Base-by-base conservation (phyloP, 2,797 vertebrate genomes). In the Catamblyrhynchus diadema region DNA sequence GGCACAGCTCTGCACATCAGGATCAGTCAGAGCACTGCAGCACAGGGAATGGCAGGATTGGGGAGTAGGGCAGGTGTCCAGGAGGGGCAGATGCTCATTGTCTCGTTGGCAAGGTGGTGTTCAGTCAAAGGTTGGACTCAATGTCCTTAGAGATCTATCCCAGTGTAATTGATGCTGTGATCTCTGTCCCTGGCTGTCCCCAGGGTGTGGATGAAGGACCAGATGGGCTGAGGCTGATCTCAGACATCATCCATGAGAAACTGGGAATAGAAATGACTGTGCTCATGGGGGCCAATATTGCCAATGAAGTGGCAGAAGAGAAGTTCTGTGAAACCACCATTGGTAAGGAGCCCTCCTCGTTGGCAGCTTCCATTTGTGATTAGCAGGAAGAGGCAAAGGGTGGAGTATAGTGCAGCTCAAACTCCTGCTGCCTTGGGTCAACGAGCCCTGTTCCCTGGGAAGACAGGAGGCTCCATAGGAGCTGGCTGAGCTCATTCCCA, bases 271-370 rank as follows among this genome's bases (percentile, higher is more conserved):
- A 98, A n/a, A 98, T 99, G 98, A 98, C 97, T 0, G 99, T 99
- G 88, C 98, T 99, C 70, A 99, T 99, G 99, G 99, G 99, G 42
- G 99, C 99, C 81, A 99, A 99, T 97, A 98, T 99, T 42, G 99
- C 99, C 94, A 99, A 89, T 12, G 99, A 99, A 93, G 99, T 99
- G 42, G 99, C 99, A 17, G 99, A 98, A 1, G 99, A 98, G 96
- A 99, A 99, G 97, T 99, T 99, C 98, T 99, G 99, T 65, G 99
- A 99, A 96, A 99, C 99, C 17, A 99, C 99, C 50, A 99, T 99
- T 0, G 99, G 99, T 99, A 98, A 94, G 95, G 62, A 95, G 9
- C 69, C 70, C 57, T 19, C 51, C 80, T 88, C 22, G 0, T 61
- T 17, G 50, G 42, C 71, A 80, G 67, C 75, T 54, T 27, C 48